Conservation (phyloP, 2,888 invertebrate genomes). For the Drosophila colorata region DNA sequence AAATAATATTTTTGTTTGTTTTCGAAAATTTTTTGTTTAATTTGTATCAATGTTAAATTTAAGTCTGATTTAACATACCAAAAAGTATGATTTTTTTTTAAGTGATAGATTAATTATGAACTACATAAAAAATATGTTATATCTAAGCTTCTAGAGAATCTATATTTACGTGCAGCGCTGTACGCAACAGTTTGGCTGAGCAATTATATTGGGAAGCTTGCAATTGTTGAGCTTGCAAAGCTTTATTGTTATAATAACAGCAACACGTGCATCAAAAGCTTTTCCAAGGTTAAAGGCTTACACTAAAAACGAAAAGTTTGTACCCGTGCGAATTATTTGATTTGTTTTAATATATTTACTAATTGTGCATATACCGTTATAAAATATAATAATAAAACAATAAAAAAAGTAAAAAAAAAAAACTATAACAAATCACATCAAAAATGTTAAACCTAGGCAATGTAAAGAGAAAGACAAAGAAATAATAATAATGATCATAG, state of each 20-base stretch:
- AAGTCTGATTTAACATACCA: no score
- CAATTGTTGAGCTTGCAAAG: conserved; percentile 11
- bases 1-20: no score
- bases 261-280: conserved; percentile 21
- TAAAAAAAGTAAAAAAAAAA: no score
- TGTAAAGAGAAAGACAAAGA: neutral
- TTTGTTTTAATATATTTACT: no score
- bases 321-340: no score
- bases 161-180: conserved; percentile 15
- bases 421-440: no score
- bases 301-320: conserved; percentile 20
- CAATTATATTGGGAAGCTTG: neutral
- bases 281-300: conserved; percentile 15
- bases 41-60: no score
- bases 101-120: neutral
- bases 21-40: no score
- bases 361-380: no score
- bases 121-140: no score
- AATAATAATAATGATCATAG: neutral
- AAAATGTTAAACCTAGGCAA: no score
- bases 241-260: conserved; percentile 11
- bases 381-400: no score
- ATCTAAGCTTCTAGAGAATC: neutral
- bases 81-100: neutral
- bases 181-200: conserved; percentile 5